phyloP scores from a whole-genome alignment of 2,888 invertebrate species.

The Drosophila prolongata region DNA sequence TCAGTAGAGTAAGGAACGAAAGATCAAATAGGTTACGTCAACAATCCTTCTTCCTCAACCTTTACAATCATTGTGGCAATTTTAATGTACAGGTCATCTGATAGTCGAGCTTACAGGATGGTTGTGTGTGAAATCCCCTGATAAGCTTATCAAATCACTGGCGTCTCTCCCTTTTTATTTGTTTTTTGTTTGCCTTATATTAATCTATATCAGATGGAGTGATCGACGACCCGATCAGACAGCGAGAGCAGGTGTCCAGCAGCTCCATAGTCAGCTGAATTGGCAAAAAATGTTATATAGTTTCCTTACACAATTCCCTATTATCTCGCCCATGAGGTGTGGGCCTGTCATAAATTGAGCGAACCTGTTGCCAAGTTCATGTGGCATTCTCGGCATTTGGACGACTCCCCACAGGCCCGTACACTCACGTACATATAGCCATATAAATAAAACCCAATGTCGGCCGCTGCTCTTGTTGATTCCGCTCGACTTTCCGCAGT shows the following conservation, averaged over 20 bases:
- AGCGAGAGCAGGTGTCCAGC: conserved; percentile 22
- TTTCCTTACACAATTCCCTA: background rate
- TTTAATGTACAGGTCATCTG: conserved; percentile 12
- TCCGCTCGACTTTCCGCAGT: conserved; percentile 57
- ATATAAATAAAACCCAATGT: conserved; percentile 71
- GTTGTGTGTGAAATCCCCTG: conserved; percentile 8
- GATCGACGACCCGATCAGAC: conserved; percentile 20
- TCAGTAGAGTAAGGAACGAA: background rate
- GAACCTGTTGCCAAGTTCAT: conserved; percentile 35
- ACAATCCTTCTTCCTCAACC: too few species aligned
- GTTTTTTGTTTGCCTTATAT: conserved; percentile 11
- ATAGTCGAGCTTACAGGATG: conserved; percentile 22
- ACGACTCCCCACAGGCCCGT: conserved; percentile 8
- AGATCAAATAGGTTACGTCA: background rate
- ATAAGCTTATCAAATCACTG: conserved; percentile 33
- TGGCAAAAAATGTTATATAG: conserved; percentile 8
- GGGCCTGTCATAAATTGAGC: conserved; percentile 29
- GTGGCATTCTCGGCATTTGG: conserved; percentile 17
- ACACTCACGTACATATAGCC: conserved; percentile 29
- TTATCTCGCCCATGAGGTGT: conserved; percentile 13
- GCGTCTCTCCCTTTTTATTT: conserved; percentile 18
- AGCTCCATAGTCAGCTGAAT: conserved; percentile 1
- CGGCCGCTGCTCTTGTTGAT: conserved; percentile 56
- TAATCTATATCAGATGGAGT: conserved; percentile 18
- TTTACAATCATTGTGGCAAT: background rate